phyloP scores from a whole-genome alignment of 92 coral and sea anemone species.

The Parazoanthus darwini region DNA sequence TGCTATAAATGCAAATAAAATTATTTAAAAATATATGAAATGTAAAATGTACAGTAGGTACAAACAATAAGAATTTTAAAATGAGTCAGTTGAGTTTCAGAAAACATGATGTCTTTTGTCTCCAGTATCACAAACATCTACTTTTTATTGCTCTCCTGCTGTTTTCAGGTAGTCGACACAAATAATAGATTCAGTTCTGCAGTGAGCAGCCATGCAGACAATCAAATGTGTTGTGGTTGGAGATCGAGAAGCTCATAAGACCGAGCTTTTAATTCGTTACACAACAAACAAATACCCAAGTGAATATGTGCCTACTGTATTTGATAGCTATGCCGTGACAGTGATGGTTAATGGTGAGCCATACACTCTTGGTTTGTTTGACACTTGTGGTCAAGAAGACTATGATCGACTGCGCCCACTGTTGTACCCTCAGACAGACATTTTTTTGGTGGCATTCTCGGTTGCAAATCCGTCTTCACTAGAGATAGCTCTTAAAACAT shows the following conservation, averaged over 20 bases:
- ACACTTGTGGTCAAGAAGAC: not conserved
- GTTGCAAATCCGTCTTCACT: not conserved
- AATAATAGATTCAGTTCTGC: not conserved
- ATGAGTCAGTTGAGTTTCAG: too few species aligned
- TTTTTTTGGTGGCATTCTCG: constrained; percentile 11
- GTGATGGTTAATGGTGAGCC: not conserved
- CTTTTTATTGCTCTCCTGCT: too few species aligned
- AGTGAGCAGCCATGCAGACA: not conserved
- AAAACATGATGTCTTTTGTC: too few species aligned
- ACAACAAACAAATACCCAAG: not conserved
- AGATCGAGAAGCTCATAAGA: not conserved
- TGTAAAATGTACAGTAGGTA: too few species aligned
- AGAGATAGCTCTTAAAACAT: not conserved
- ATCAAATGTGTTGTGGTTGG: constrained; percentile 30
- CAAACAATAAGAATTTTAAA: too few species aligned
- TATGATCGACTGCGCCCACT: constrained; percentile 9
- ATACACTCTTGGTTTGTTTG: not conserved
- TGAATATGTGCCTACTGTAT: not conserved
- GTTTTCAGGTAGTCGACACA: not conserved
- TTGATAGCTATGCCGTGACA: not conserved
- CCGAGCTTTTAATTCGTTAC: not conserved
- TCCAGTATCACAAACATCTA: too few species aligned
- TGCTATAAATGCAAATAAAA: too few species aligned
- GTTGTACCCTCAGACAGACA: not conserved
- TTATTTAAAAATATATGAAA: too few species aligned